These are phyloP conservation scores for Poeciliopsis retropinna DNA, from an alignment of 2,113 vertebrate species.

Conservation along the genomic window DNA sequence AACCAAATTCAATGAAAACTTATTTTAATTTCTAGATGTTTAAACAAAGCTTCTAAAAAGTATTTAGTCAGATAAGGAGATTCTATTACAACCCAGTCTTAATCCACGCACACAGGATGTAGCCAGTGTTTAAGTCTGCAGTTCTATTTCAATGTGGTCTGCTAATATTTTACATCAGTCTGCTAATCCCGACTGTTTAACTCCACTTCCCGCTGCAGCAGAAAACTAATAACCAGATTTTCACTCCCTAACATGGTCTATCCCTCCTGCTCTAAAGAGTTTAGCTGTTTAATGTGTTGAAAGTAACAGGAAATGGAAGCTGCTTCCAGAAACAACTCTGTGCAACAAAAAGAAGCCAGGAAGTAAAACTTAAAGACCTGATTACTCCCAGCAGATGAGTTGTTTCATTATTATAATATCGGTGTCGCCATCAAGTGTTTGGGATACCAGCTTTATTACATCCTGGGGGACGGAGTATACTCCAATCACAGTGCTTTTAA, in stretches of 20 bases:
- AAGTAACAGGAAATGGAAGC: conserved; percentile 49
- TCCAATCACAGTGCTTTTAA: conserved; percentile 72
- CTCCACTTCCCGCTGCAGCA: conserved; percentile 31
- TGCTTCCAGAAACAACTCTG: conserved; percentile 27
- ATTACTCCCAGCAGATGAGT: conserved; percentile 50
- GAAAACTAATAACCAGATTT: conserved; percentile 59
- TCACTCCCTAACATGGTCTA: conserved; percentile 42
- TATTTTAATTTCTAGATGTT: background rate
- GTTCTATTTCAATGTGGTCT: conserved; percentile 16
- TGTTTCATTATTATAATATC: conserved; percentile 53
- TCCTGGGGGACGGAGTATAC: conserved; percentile 59
- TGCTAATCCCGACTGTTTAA: conserved; percentile 62
- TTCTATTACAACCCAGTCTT: background rate
- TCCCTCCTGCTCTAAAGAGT: conserved; percentile 37
- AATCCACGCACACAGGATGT: conserved; percentile 6
- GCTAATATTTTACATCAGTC: conserved; percentile 44
- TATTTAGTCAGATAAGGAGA: background rate
- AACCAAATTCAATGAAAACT: background rate
- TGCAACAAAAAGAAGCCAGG: conserved; percentile 55
- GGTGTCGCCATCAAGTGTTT: conserved; percentile 68
- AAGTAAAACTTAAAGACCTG: conserved; percentile 53
- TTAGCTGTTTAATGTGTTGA: conserved; percentile 47
- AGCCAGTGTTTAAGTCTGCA: conserved; percentile 2
- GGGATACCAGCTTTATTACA: conserved; percentile 65
- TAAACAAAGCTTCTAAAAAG: no score